Percentiles rank a stretch among this genome's conserved stretches.
phyloP scores from a whole-genome alignment of 2,797 vertebrate genomes.

The Liasis olivaceus region DNA sequence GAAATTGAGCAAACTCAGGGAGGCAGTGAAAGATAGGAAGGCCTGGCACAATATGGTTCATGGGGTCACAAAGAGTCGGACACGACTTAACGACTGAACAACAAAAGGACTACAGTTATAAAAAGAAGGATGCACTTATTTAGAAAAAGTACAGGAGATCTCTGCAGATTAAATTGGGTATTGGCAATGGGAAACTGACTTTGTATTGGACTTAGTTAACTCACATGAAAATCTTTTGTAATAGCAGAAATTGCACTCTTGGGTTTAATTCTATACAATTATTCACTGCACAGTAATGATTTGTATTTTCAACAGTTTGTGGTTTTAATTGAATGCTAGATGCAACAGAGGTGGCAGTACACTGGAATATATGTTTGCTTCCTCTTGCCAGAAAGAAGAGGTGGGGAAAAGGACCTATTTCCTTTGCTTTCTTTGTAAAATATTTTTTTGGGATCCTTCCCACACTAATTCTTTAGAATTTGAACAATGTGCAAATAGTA shows the following conservation, averaged over 20 bases:
- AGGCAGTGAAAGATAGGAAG: too few species aligned
- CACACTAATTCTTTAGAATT: neutral
- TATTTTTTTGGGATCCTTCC: neutral
- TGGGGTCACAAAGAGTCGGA: too few species aligned
- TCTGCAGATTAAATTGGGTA: constrained; percentile 54
- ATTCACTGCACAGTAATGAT: constrained; percentile 54
- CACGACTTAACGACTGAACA: too few species aligned
- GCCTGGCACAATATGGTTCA: too few species aligned
- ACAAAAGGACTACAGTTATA: constrained; percentile 15
- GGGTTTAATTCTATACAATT: constrained; percentile 77
- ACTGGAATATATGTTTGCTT: constrained; percentile 49
- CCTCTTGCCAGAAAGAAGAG: constrained; percentile 30
- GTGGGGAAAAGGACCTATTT: neutral
- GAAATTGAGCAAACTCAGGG: too few species aligned
- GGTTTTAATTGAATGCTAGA: constrained; percentile 58
- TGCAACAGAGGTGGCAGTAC: constrained; percentile 37
- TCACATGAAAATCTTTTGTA: constrained; percentile 66
- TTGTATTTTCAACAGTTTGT: constrained; percentile 48
- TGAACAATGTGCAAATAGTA: neutral
- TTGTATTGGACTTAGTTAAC: constrained; percentile 55
- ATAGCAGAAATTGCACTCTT: constrained; percentile 69
- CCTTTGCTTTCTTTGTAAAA: neutral
- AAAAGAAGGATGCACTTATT: constrained; percentile 44
- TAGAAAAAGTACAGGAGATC: constrained; percentile 54
- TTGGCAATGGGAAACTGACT: constrained; percentile 58